Conservation (phyloP, 2,888 invertebrate genomes). For the Hofmannophila pseudospretella region DNA sequence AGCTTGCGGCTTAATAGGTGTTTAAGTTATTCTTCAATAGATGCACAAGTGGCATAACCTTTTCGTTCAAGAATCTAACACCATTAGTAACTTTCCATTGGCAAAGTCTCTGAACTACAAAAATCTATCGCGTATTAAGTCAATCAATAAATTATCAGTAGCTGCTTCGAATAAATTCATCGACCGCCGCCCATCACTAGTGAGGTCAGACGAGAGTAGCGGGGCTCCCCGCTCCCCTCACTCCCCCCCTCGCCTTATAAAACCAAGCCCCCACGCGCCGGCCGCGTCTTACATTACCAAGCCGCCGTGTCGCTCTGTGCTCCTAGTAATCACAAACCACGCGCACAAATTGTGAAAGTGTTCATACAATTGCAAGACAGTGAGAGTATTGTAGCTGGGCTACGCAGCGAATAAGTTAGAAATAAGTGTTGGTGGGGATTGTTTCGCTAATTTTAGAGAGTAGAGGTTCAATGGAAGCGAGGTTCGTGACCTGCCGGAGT, state of each 20-base stretch:
- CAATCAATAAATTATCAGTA: neutral
- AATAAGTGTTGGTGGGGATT: constrained; percentile 51
- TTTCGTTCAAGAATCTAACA: too few relatives aligned
- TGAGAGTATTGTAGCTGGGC: constrained; percentile 57
- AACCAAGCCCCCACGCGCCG: constrained; percentile 55
- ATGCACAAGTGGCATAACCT: too few relatives aligned
- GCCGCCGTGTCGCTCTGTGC: constrained; percentile 52
- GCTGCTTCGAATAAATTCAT: constrained; percentile 12
- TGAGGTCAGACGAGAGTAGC: constrained; percentile 44
- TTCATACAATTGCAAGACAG: constrained; percentile 54
- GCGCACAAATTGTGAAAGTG: constrained; percentile 75
- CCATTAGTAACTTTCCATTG: too few relatives aligned
- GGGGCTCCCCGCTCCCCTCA: constrained; percentile 30
- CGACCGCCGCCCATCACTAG: constrained; percentile 47
- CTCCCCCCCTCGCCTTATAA: constrained; percentile 45
- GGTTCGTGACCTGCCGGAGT: constrained; percentile 77
- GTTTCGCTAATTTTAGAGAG: constrained; percentile 50
- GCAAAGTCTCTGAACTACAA: too few relatives aligned
- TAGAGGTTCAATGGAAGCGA: constrained; percentile 77
- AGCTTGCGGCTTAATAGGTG: too few relatives aligned
- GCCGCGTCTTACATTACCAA: constrained; percentile 65
- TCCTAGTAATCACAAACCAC: constrained; percentile 44
- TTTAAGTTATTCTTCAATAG: too few relatives aligned
- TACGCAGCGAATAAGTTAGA: constrained; percentile 20
- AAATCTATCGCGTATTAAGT: too few relatives aligned